Evolutionary conservation across 2,888 invertebrate genomes (phyloP), one percentile per base, ranked within the genome.

Genomic region (Ophion ellenae): DNA sequence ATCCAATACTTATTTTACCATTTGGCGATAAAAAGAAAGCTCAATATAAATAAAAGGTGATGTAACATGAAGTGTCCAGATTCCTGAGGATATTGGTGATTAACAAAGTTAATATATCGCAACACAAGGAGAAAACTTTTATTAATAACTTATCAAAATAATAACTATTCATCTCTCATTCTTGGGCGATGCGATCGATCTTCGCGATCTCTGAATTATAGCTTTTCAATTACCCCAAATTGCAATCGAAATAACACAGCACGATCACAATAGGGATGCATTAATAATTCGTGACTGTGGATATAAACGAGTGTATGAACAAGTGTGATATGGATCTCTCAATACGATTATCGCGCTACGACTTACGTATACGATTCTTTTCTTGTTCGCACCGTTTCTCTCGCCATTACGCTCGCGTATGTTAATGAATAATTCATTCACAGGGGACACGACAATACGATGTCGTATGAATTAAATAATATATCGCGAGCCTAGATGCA

Each of bases 401-500:
- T 36, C 32, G 32, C 24, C 14, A 20, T 61, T 14, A 40, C 11
- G 40, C 36, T 40, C 11, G 5, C 24, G 17, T 17, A 61, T 61
- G 20, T 20, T 20, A 7, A 64, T 74, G 14, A 63, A 64, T 63
- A 28, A 74, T 64, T 59, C 57, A 24, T 40, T 66, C 5, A 28
- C 64, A 40, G 40, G 11, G 4, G 17, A 14, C 63, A 20, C 53
- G 28, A 69, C 61, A 75, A 45, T 7, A 67, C 45, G 6, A 36
- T 59, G 57, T 57, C 57, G 70, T 57, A 76, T 57, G 40, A 78
- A 75, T 78, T 69, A 71, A 47, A 69, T 67, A 83, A 75, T 63
- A 9, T 53, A 70, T 64, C 53, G 20, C 53, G 28, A 59, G 57
- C 24, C 59, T 73, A 11, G 14, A 59, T 75, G 74, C 66, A 63